A percentile compares a stretch with the other conserved stretches of the same genome.
Conservation (phyloP, 2,888 invertebrate genomes). For the Lithophane ornitopus region DNA sequence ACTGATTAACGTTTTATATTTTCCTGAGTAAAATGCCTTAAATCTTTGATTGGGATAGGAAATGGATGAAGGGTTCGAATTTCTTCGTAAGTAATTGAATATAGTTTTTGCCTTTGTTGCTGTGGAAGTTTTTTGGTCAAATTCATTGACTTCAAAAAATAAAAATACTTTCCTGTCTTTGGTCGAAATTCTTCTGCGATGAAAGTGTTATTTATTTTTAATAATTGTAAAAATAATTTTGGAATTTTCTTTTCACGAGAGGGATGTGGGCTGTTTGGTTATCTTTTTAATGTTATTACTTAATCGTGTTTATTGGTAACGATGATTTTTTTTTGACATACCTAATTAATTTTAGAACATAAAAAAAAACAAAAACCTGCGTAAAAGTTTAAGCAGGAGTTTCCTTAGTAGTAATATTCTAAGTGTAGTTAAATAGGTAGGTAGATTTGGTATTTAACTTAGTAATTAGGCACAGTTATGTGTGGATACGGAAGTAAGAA, state of each 20-base stretch:
- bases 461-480: neutral
- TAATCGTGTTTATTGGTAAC: neutral
- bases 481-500: conserved; percentile 19
- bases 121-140: neutral
- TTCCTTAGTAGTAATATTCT: neutral
- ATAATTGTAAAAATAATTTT: neutral
- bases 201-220: too few relatives aligned
- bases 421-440: neutral
- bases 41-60: conserved; percentile 27
- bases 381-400: neutral
- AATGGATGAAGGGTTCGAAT: conserved; percentile 11
- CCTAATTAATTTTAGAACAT: neutral
- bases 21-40: conserved; percentile 1
- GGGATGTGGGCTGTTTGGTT: neutral
- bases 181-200: neutral
- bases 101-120: neutral
- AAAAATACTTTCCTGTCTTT: neutral
- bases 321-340: neutral
- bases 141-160: neutral
- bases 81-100: conserved; percentile 4
- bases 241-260: too few relatives aligned
- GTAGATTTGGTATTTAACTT: neutral
- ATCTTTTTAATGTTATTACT: neutral
- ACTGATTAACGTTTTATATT: conserved; percentile 48
- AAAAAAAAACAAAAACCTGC: neutral